Base-by-base conservation (phyloP, 1,140 invertebrate genomes). In the Parasteatoda tepidariorum region DNA sequence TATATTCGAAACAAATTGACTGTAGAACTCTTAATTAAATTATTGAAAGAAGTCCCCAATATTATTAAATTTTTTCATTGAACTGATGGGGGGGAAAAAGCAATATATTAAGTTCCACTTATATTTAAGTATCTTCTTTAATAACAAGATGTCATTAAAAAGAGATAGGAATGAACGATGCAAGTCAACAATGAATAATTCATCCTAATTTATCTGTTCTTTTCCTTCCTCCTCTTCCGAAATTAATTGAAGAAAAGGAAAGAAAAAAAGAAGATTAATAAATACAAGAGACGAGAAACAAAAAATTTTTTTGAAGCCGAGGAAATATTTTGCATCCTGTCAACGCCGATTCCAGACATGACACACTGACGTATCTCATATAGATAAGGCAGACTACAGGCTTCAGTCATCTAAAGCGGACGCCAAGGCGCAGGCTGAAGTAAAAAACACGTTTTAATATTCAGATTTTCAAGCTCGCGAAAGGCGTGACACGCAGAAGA, bases 391-490 rank as follows among this genome's bases (percentile, higher is more conserved):
- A 9, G 30, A n/a, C 62, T 11, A 18, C 5, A 18, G 62, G 62
- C 13, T 9, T 34, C 66, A 24, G 67, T 34, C 7, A 70, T 18
- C 28, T 48, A 2, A 66, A n/a, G 62, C 30, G 62, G 18, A 74
- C 57, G 54, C 34, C 55, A 62, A 13, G 28, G 26, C 24, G 59
- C 66, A n/a, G 33, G 18, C 18, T 9, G 38, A 26, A 66, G 26
- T 22, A 38, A 61, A 78, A 66, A 78, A 78, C 74, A 78, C 62
- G 74, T 67, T 78, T 78, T 78, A 78, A 78, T 78, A 78, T 78
- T 78, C 74, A 78, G 74, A 78, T 78, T 78, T 78, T 67, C 41
- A 18, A 9, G 59, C 74, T 78, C 73, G 57, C 55, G 33, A 62
- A 22, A 66, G 74, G 74, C 74, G 74, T 78, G 74, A 78, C 61